These are phyloP conservation scores for Limnodromus scolopaceus DNA, from an alignment of 2,797 vertebrate species.

Conservation along the genomic window DNA sequence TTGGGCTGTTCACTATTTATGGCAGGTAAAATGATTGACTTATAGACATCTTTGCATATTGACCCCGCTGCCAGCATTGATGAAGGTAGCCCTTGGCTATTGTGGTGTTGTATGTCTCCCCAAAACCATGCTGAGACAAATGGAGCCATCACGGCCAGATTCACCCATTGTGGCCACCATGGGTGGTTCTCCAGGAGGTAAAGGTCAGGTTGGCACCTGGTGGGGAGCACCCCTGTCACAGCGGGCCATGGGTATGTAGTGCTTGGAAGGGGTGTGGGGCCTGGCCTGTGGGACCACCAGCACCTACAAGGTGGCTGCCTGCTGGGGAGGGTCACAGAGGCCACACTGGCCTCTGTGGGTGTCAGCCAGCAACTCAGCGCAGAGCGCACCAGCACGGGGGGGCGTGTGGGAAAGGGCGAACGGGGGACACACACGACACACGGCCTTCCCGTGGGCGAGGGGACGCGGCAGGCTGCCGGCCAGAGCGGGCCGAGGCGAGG, in stretches of 20 bases:
- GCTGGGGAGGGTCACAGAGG: too few species aligned
- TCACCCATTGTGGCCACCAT: neutral
- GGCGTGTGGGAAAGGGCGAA: too few species aligned
- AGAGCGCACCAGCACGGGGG: too few species aligned
- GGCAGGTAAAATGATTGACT: neutral
- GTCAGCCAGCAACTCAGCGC: neutral
- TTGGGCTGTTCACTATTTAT: neutral
- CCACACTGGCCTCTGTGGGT: neutral
- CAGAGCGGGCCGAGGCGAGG: neutral
- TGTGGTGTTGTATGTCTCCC: neutral
- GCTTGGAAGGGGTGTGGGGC: fast-evolving
- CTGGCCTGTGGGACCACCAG: fast-evolving
- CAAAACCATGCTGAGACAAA: neutral
- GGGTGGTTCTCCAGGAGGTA: neutral
- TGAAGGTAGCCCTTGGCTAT: neutral
- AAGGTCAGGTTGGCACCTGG: neutral
- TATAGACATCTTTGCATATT: neutral
- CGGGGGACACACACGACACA: neutral
- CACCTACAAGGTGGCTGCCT: too few species aligned
- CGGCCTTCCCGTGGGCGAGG: too few species aligned
- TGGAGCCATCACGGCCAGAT: neutral
- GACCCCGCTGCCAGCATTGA: neutral
- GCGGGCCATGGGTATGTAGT: fast-evolving
- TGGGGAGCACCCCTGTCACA: neutral
- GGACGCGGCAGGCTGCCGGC: neutral